These are phyloP conservation scores for Dicycla oo DNA, from an alignment of 2,888 invertebrate species.

Conservation along the genomic window DNA sequence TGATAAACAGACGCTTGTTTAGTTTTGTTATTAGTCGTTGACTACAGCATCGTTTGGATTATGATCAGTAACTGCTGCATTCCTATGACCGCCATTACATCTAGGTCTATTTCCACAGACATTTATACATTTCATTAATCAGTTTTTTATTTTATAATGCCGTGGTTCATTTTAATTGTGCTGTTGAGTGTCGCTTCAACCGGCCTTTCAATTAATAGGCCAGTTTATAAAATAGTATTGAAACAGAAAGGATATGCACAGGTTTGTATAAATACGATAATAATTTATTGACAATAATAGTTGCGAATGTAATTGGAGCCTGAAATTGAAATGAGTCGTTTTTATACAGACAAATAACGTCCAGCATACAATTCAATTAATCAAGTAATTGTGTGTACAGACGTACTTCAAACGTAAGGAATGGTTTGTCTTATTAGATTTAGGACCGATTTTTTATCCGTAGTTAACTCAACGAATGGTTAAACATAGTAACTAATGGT, in stretches of 20 bases:
- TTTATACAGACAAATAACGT: constrained; percentile 1
- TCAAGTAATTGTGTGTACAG: constrained; percentile 5
- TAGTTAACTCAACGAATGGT: too few relatives aligned
- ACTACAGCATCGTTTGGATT: constrained; percentile 1
- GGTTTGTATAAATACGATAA: constrained; percentile 78
- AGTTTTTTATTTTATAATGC: constrained; percentile 54
- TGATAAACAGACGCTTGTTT: neutral
- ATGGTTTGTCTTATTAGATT: constrained; percentile 17
- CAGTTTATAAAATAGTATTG: constrained; percentile 91
- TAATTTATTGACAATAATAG: neutral
- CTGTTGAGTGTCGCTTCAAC: constrained; percentile 65
- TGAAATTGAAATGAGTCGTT: neutral
- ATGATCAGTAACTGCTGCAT: constrained; percentile 14
- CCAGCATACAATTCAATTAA: neutral
- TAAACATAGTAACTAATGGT: too few relatives aligned
- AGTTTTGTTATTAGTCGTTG: neutral
- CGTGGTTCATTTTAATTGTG: constrained; percentile 63
- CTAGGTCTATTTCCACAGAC: neutral
- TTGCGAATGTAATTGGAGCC: neutral
- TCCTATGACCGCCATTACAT: neutral
- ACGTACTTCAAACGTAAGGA: neutral
- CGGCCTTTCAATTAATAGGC: constrained; percentile 77
- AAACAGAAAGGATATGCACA: constrained; percentile 93
- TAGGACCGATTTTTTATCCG: too few relatives aligned
- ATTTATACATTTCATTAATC: constrained; percentile 7